Conservation (phyloP, 1,140 invertebrate species). For the Drosophila subpulchrella region DNA sequence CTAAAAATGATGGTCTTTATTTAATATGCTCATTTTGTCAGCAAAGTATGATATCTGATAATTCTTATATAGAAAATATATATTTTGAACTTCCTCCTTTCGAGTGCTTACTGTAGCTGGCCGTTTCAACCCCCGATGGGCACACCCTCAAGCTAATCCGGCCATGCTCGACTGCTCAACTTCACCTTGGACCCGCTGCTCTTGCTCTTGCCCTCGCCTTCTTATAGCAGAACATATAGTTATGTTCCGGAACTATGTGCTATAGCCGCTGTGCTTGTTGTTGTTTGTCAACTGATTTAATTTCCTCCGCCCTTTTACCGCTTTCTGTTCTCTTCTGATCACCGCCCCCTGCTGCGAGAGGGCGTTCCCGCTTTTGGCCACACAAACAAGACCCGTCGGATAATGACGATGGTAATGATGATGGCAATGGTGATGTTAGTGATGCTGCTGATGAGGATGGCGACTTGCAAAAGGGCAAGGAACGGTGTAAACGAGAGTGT, state of each 20-base stretch:
- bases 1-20: too few species aligned
- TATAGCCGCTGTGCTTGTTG: constrained; percentile 44
- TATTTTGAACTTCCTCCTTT: not conserved
- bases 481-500: constrained; percentile 60
- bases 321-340: not conserved
- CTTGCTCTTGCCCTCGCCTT: constrained; percentile 21
- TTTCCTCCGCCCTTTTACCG: constrained; percentile 60
- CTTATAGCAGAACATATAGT: not conserved
- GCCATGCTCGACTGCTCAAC: constrained; percentile 30
- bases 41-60: too few species aligned
- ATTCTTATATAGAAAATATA: too few species aligned
- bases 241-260: not conserved
- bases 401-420: constrained; percentile 30
- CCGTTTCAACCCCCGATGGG: constrained; percentile 37
- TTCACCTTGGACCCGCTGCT: constrained; percentile 30
- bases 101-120: constrained; percentile 12
- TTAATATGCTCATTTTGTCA: too few species aligned
- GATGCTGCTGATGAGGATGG: constrained; percentile 37
- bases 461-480: constrained; percentile 77
- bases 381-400: constrained; percentile 57
- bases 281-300: constrained; percentile 81
- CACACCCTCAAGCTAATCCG: constrained; percentile 56
- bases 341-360: constrained; percentile 65
- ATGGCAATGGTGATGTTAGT: constrained; percentile 9
- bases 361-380: constrained; percentile 74